phyloP scores from a whole-genome alignment of 2,797 vertebrate species.

The Thripadectes ignobilis region DNA sequence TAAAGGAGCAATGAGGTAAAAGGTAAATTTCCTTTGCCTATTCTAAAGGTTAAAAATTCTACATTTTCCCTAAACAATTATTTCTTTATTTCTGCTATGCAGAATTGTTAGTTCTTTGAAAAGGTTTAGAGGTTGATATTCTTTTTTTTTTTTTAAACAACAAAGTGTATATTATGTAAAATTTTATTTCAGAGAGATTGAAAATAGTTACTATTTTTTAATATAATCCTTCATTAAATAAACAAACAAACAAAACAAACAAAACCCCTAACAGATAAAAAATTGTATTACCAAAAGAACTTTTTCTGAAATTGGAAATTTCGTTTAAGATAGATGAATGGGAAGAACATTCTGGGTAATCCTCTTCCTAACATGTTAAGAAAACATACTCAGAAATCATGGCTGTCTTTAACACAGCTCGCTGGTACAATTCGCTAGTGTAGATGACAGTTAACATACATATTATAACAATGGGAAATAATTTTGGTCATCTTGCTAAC shows the following conservation, averaged over 20 bases:
- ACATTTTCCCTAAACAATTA: background rate
- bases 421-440: background rate
- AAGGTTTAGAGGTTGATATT: rapidly evolving
- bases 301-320: background rate
- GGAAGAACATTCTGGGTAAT: background rate
- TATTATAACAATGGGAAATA: background rate
- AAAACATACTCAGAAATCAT: background rate
- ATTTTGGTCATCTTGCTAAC: background rate
- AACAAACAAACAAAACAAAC: no score
- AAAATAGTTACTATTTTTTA: background rate
- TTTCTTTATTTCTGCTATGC: background rate
- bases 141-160: background rate
- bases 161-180: background rate
- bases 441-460: background rate
- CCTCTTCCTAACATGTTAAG: background rate
- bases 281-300: background rate
- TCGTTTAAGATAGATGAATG: background rate
- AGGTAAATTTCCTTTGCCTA: rapidly evolving
- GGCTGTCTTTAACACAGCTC: background rate
- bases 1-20: background rate
- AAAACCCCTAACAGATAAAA: background rate
- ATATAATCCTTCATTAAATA: background rate
- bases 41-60: background rate
- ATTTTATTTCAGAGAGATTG: background rate
- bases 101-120: background rate